Evolutionary conservation across 2,797 vertebrate genomes (phyloP), one percentile per base, ranked within the genome.

Genomic region (Anabacerthia variegaticeps): DNA sequence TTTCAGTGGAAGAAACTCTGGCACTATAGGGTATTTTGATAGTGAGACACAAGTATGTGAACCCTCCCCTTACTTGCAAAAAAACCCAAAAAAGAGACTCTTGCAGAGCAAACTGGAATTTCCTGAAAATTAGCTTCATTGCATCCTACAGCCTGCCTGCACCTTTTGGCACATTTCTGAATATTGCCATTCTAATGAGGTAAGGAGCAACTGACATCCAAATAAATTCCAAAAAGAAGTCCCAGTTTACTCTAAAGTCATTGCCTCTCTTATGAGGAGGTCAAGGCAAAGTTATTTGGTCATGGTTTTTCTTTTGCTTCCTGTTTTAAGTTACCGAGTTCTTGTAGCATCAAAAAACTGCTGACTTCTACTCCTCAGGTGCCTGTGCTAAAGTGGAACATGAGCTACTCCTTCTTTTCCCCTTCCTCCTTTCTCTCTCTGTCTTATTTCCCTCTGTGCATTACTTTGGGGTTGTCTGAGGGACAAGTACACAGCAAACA

Each of bases 231-330:
- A 88, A 76, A 88, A 91, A 95, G 79, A 71, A 93, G 72, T 83
- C 79, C 49, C 68, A 91, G 89, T 89, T 92, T 89, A 62, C 65
- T 89, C 94, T 85, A 92, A 93, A 93, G 91, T 76, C 65, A 91
- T 46, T 86, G 80, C 59, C 65, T 94, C 41, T 93, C 46, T 87
- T 56, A 74, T 6, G 69, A 93, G 46, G 92, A 95, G 85, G 93
- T 95, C 93, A 96, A 95, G 92, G 88, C 85, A 96, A 95, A 96
- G 92, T 93, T 95, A 86, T 48, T 92, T 85, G 51, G 86, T 73
- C 3, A 2, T n/a, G 43, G 74, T 52, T 65, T 93, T 92, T 88
- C 63, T 91, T 84, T 62, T 76, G 73, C 80, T 96, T 96, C 95
- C 95, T 93, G 96, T 95, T 96, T 96, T 90, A 97, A 95, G 86